Base-by-base conservation (phyloP, 1,140 invertebrate genomes). In the Archegozetes longisetosus region DNA sequence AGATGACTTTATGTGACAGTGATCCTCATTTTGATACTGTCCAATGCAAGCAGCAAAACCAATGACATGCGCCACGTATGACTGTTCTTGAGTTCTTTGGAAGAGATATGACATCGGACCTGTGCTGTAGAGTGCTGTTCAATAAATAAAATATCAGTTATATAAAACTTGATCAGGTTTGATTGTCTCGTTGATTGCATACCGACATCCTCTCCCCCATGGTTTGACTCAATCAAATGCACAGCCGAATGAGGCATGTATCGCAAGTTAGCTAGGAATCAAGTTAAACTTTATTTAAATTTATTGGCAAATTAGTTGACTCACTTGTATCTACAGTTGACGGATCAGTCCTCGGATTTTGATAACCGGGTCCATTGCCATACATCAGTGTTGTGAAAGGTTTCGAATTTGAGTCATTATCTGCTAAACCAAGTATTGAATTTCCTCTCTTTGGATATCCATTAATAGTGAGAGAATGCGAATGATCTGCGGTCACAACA, bases 81-180 rank as follows among this genome's bases (percentile, higher is more conserved):
- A 84, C 70, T 96, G 90, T 69, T 97, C 90, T 67, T 93, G 88
- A 0, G 90, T 81, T 27, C 81, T 84, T 65, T 88, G 84, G 66
- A 95, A 85, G 2, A 96, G 73, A 73, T 95, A 88, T 0, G 88
- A 80, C 73, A 82, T 83, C 2, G 90, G 88, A 59, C 92, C 90
- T 14, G 27, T 64, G 6, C 72, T 71, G 58, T 72, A 76, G 6
- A 75, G 68, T 0, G 69, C 67, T 0, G 25, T 22, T 28, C 26
- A 53, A 53, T 53, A 12, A 47, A 47, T 47, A 13, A 47, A n/a
- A 13, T 13, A 47, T 47, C 12, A n/a, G 46, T 47, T n/a, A n/a
- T 47, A n/a, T 14, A 14, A 47, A 47, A 14, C 46, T 14, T 47
- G 14, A 47, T 47, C 46, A 47, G 51, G 12, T 26, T 22, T 13